phyloP scores from a whole-genome alignment of 1,140 invertebrate species.

The Chironomus striatipennis region DNA sequence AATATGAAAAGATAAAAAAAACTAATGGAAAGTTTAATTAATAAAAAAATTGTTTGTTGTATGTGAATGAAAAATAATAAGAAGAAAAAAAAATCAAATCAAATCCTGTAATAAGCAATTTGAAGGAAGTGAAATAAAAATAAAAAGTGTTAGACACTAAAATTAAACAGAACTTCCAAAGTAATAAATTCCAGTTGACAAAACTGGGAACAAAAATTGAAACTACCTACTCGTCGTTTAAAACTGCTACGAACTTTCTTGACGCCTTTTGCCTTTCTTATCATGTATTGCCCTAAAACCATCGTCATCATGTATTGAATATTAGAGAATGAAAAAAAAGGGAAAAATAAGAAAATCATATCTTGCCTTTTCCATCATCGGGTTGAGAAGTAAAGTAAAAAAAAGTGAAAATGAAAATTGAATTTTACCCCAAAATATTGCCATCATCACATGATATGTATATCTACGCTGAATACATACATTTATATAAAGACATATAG shows the following conservation, averaged over 20 bases:
- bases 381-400: background rate
- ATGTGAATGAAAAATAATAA: background rate
- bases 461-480: too few species aligned
- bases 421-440: constrained; percentile 2
- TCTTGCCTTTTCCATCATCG: background rate
- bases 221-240: background rate
- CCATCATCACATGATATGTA: background rate
- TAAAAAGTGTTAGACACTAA: background rate
- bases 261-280: constrained; percentile 6
- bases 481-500: too few species aligned
- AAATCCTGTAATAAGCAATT: constrained; percentile 1
- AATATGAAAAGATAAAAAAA: background rate
- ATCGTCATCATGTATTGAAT: background rate
- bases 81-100: background rate
- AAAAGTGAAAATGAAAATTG: background rate
- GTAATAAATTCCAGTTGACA: background rate
- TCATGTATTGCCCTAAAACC: background rate
- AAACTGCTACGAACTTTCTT: constrained; percentile 1
- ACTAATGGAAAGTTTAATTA: constrained; percentile 3
- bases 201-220: background rate
- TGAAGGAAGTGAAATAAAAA: background rate
- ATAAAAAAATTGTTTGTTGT: background rate
- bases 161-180: background rate
- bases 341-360: background rate
- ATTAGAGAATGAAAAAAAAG: background rate